A percentile compares a stretch with the other conserved stretches of the same genome.
Conservation (phyloP, 2,113 vertebrate species). For the Sinocyclocheilus grahami region DNA sequence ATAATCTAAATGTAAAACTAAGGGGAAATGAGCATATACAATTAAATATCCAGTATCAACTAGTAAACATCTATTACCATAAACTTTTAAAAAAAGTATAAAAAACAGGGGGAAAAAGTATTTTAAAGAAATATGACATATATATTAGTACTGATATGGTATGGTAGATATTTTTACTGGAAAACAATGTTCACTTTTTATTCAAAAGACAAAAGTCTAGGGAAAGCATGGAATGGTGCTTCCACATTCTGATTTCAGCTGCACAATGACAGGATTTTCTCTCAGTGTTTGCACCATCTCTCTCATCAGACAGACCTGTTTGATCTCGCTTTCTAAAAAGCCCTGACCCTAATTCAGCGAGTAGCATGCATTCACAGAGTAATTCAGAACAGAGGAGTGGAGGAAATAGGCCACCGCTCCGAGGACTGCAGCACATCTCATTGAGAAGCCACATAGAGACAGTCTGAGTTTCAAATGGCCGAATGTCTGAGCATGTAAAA, state of each 20-base stretch:
- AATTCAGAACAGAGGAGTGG: conserved; percentile 54
- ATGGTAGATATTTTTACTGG: too few species aligned
- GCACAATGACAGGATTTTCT: conserved; percentile 29
- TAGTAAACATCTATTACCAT: too few species aligned
- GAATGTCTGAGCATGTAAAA: neutral
- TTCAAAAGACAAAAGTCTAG: too few species aligned
- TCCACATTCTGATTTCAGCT: conserved; percentile 7
- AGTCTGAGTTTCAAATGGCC: conserved; percentile 42
- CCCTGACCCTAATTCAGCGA: conserved; percentile 61
- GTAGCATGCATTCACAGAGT: conserved; percentile 61
- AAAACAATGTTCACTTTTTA: too few species aligned
- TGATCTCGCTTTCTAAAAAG: conserved; percentile 53
- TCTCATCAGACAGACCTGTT: conserved; percentile 32
- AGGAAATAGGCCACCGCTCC: conserved; percentile 61
- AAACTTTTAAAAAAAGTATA: too few species aligned
- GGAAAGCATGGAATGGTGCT: neutral
- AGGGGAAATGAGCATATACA: neutral
- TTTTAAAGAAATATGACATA: too few species aligned
- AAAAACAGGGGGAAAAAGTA: too few species aligned
- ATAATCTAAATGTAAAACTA: neutral
- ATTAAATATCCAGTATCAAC: too few species aligned
- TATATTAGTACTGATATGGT: too few species aligned
- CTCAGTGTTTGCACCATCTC: conserved; percentile 3
- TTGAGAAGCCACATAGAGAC: conserved; percentile 1
- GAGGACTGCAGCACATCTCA: conserved; percentile 59